Base-by-base conservation (phyloP, 35 echinoderm and acorn worm species). In the Nesometra sesokonis region DNA sequence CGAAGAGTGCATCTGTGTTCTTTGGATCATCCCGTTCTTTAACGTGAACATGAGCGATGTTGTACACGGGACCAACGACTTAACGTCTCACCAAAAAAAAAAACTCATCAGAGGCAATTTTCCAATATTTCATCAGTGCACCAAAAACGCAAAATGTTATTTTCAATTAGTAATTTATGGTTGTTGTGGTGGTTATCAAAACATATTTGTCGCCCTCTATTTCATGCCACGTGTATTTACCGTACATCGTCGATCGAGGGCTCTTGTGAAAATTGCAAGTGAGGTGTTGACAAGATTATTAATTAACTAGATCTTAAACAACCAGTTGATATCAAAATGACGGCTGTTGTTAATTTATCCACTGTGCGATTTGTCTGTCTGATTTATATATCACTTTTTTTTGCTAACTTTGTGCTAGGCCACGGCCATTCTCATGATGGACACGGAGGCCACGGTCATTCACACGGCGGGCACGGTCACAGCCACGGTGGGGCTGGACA, bases 371-470 rank as follows among this genome's bases (percentile, higher is more conserved):
- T 67, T 27, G 52, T 67, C 52, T 17, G 52, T 67, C 21, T 67
- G 8, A 27, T 67, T 67, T 67, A 13, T 27, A 67, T 67, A 13
- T 5, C 7, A 67, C 52, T 67, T 67, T 67, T 5, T 27, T 5
- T 67, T 67, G 52, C 11, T 67, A 67, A 19, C 21, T 19, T 67
- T 67, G 52, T 67, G 11, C 52, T 67, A 67, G 52, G 52, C 52
- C 52, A 67, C 23, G 52, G 52, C 23, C 52, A 67, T 67, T 19
- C 52, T 19, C 52, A 67, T 19, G 52, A 19, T 82, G 86, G 84
- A 13, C 83, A 91, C 57, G 35, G 43, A 19, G 86, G 46, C 36
- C 86, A 87, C 32, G 5, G 37, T 8, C 82, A 84, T 84, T 3
- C 17, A 32, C 82, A 84, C 39, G 83, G 39, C 78, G 86, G 57